Percentiles rank a stretch among this genome's conserved stretches.
These are phyloP conservation scores for Notarius quadriscutis DNA, from an alignment of 2,113 vertebrate genomes.

Conservation along the genomic window DNA sequence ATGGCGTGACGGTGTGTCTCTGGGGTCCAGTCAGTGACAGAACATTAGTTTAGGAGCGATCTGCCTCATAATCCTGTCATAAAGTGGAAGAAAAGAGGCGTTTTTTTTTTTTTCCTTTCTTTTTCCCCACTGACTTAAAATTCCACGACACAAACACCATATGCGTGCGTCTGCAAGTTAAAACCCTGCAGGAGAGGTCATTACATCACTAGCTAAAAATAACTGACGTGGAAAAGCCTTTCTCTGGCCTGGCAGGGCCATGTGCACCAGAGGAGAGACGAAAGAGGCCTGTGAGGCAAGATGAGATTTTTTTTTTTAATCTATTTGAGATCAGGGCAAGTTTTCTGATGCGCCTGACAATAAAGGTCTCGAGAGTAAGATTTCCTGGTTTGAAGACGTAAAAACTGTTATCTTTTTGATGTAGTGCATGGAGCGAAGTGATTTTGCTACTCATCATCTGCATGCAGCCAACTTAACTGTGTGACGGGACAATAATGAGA, in stretches of 20 bases:
- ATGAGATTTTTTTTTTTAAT: background rate
- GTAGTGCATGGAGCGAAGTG: background rate
- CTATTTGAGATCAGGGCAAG: background rate
- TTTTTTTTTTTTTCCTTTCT: no score
- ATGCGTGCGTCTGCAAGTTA: conserved; percentile 35
- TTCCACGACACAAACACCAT: background rate
- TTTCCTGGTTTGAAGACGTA: background rate
- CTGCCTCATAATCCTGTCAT: background rate
- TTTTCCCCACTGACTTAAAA: background rate
- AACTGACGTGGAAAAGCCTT: conserved; percentile 41
- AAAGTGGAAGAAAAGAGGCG: background rate
- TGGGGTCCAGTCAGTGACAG: background rate
- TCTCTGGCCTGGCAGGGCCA: conserved; percentile 41
- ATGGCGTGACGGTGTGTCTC: background rate
- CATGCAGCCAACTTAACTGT: background rate
- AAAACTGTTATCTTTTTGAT: background rate
- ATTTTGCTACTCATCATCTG: background rate
- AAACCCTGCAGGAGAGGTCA: conserved; percentile 49
- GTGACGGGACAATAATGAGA: background rate
- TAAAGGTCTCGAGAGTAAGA: background rate
- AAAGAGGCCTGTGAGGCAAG: background rate
- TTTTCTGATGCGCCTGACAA: no score
- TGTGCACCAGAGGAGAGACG: background rate
- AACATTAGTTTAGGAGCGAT: background rate
- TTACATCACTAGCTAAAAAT: conserved; percentile 58